phyloP scores from a whole-genome alignment of 2,113 vertebrate genomes.

The Reinhardtius hippoglossoides region DNA sequence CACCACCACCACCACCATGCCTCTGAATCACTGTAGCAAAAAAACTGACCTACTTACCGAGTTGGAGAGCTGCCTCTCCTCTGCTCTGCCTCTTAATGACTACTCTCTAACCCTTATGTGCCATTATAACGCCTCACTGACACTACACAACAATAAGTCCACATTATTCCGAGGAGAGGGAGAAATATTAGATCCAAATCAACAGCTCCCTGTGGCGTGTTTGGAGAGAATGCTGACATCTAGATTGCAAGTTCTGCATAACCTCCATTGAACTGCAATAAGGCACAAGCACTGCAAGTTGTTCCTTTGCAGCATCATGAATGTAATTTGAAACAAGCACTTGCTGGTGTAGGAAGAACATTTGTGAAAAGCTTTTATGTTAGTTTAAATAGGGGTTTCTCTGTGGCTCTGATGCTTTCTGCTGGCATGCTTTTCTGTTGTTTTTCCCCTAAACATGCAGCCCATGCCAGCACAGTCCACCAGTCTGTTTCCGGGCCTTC shows the following conservation, averaged over 20 bases:
- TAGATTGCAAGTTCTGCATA: not conserved
- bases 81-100: slow-evolving; percentile 67
- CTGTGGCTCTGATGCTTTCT: not conserved
- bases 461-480: slow-evolving; percentile 22
- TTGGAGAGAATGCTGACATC: not conserved
- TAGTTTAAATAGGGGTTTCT: not conserved
- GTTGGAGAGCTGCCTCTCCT: slow-evolving; percentile 73
- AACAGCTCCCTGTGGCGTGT: not conserved
- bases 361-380: not conserved
- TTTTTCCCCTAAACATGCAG: not conserved
- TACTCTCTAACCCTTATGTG: slow-evolving; percentile 47
- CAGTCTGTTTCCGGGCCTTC: slow-evolving; percentile 57
- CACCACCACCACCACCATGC: slow-evolving; percentile 39
- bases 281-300: not conserved
- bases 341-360: not conserved
- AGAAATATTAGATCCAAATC: not conserved
- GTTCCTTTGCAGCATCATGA: not conserved
- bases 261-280: not conserved
- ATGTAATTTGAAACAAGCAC: not conserved
- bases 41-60: slow-evolving; percentile 83
- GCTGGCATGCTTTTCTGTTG: not conserved
- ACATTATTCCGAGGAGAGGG: slow-evolving; percentile 2
- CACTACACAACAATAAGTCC: slow-evolving; percentile 35
- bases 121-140: slow-evolving; percentile 43
- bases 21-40: slow-evolving; percentile 81